A percentile compares a stretch with the other conserved stretches of the same genome.
These are phyloP conservation scores for Micrastur ruficollis DNA, from an alignment of 2,797 vertebrate genomes.

Conservation along the genomic window DNA sequence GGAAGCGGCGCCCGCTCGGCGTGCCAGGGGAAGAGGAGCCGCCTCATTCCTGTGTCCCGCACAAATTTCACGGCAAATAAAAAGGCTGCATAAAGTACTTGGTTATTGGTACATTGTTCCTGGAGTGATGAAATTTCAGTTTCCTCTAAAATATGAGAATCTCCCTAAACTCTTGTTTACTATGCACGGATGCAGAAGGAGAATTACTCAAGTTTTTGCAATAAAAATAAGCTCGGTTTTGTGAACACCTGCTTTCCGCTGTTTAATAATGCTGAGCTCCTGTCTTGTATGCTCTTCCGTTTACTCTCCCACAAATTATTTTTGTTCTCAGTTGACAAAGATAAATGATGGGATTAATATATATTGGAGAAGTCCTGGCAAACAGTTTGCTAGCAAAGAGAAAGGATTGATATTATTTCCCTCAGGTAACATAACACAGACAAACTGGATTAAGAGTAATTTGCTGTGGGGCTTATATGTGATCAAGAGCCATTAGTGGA, in stretches of 20 bases:
- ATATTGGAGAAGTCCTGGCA: conserved; percentile 91
- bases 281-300: conserved; percentile 80
- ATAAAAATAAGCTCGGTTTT: conserved; percentile 80
- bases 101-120: neutral
- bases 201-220: conserved; percentile 83
- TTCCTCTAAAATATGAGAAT: conserved; percentile 41
- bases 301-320: conserved; percentile 88
- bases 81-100: neutral
- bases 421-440: conserved; percentile 90
- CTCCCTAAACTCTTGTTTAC: conserved; percentile 70
- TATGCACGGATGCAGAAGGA: conserved; percentile 74
- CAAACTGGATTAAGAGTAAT: conserved; percentile 96
- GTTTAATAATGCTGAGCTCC: conserved; percentile 81
- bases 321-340: conserved; percentile 82
- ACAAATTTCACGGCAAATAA: neutral
- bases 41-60: neutral
- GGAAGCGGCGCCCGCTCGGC: fast-evolving
- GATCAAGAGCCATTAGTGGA: conserved; percentile 91
- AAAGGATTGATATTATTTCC: conserved; percentile 92
- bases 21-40: too few species aligned
- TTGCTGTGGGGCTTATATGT: conserved; percentile 92
- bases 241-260: conserved; percentile 87
- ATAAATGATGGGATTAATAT: conserved; percentile 88
- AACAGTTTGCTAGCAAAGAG: conserved; percentile 79
- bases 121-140: conserved; percentile 38